These are phyloP conservation scores for Aphodius granarius DNA, from an alignment of 2,888 invertebrate species.

Conservation along the genomic window DNA sequence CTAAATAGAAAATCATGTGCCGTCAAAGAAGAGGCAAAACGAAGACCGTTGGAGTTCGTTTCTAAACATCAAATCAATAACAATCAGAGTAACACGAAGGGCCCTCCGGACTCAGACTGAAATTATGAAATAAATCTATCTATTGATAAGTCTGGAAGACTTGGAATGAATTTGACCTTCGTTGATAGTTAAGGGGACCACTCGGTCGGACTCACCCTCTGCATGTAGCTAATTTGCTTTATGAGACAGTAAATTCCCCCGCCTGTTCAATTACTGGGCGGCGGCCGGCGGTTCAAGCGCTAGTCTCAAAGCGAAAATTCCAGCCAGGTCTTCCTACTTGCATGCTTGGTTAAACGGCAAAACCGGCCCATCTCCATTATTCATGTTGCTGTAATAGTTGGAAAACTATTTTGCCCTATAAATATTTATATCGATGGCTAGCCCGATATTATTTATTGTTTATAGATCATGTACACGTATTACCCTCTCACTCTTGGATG, in stretches of 20 bases:
- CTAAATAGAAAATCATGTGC: not conserved
- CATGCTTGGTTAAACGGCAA: constrained; percentile 3
- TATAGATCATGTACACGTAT: not conserved
- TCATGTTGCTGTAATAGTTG: constrained; percentile 9
- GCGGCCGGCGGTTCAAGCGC: not conserved
- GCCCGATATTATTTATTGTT: not conserved
- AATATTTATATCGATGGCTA: not conserved
- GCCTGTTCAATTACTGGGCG: constrained; percentile 19
- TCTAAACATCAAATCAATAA: constrained; percentile 2
- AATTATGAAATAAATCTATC: constrained; percentile 22
- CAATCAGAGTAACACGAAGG: not conserved
- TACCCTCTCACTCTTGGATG: too few species aligned
- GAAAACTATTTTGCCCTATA: not conserved
- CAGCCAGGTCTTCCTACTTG: constrained; percentile 3
- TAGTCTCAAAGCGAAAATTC: constrained; percentile 8
- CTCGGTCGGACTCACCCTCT: constrained; percentile 19
- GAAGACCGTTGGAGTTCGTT: not conserved
- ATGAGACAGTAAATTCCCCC: constrained; percentile 26
- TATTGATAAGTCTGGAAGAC: constrained; percentile 21
- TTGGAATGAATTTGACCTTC: constrained; percentile 22
- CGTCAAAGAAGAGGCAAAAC: not conserved
- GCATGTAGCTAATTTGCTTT: constrained; percentile 26
- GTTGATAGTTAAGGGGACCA: constrained; percentile 13
- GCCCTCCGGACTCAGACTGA: not conserved
- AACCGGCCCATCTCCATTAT: constrained; percentile 2